Evolutionary conservation across 1,140 invertebrate species (phyloP).

Genomic region (Drosophila kepulauana): DNA sequence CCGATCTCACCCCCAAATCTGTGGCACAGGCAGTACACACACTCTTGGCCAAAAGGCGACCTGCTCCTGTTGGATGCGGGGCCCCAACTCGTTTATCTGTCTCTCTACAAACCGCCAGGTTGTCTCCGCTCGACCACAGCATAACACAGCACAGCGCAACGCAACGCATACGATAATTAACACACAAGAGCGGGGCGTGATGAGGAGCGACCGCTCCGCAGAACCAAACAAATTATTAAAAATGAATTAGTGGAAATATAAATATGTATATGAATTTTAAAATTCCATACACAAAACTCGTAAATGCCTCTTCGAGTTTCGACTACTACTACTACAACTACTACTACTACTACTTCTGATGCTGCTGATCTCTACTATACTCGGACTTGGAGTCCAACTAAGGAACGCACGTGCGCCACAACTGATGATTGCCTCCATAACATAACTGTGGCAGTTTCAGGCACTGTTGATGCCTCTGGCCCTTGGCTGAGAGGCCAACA

Average conservation of each 20-base stretch:
- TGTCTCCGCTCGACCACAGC: slow-evolving; percentile 44
- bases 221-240: slow-evolving; percentile 85
- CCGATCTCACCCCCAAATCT: slow-evolving; percentile 75
- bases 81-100: slow-evolving; percentile 65
- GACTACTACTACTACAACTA: slow-evolving; percentile 15
- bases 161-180: slow-evolving; percentile 69
- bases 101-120: slow-evolving; percentile 51
- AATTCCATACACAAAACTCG: slow-evolving; percentile 61
- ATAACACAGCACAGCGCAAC: not conserved
- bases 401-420: slow-evolving; percentile 49
- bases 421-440: slow-evolving; percentile 29
- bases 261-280: slow-evolving; percentile 78
- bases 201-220: slow-evolving; percentile 67
- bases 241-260: slow-evolving; percentile 84
- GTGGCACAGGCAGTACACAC: slow-evolving; percentile 39
- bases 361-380: no score
- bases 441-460: slow-evolving; percentile 36
- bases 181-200: slow-evolving; percentile 80
- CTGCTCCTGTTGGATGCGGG: slow-evolving; percentile 69
- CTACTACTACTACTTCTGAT: no score
- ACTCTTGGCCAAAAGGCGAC: slow-evolving; percentile 44
- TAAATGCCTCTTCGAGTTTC: slow-evolving; percentile 38
- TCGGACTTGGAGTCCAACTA: not conserved
- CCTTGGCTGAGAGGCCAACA: slow-evolving; percentile 24
- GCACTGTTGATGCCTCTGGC: slow-evolving; percentile 61